Conservation (phyloP, 1,140 invertebrate genomes). For the Rhizoglyphus robini region DNA sequence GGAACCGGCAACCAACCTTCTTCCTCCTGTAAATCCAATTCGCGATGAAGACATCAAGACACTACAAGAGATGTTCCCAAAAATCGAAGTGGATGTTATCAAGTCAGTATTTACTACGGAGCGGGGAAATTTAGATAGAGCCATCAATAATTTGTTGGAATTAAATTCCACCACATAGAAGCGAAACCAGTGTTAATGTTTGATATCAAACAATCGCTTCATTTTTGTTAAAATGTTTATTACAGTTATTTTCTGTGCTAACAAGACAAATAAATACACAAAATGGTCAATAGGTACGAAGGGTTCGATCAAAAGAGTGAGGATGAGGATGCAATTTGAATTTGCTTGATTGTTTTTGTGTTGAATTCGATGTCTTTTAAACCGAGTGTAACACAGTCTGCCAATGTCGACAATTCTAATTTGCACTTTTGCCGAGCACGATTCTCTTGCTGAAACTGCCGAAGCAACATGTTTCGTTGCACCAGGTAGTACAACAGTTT, state of each 20-base stretch:
- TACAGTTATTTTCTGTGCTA: too few species aligned
- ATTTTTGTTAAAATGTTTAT: too few species aligned
- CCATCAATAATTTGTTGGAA: constrained; percentile 78
- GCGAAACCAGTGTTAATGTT: too few species aligned
- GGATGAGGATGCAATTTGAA: too few species aligned
- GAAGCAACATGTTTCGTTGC: background rate
- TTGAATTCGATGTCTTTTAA: background rate
- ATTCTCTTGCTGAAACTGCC: background rate
- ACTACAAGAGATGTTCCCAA: constrained; percentile 92
- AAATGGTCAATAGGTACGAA: too few species aligned
- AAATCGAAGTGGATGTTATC: constrained; percentile 78
- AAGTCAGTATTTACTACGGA: constrained; percentile 78
- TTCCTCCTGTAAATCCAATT: constrained; percentile 16
- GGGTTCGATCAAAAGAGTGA: too few species aligned
- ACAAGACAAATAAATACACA: too few species aligned
- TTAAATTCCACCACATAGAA: constrained; percentile 38
- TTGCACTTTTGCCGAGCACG: background rate
- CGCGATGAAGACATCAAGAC: constrained; percentile 33
- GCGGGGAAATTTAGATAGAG: constrained; percentile 70
- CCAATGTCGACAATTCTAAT: background rate
- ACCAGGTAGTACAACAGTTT: constrained; percentile 12
- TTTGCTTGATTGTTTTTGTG: background rate
- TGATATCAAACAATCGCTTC: too few species aligned
- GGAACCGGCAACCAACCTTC: background rate
- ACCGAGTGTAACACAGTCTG: background rate